Evolutionary conservation across 2,113 vertebrate genomes (phyloP).

Genomic region (Gallinago paraguaiae): DNA sequence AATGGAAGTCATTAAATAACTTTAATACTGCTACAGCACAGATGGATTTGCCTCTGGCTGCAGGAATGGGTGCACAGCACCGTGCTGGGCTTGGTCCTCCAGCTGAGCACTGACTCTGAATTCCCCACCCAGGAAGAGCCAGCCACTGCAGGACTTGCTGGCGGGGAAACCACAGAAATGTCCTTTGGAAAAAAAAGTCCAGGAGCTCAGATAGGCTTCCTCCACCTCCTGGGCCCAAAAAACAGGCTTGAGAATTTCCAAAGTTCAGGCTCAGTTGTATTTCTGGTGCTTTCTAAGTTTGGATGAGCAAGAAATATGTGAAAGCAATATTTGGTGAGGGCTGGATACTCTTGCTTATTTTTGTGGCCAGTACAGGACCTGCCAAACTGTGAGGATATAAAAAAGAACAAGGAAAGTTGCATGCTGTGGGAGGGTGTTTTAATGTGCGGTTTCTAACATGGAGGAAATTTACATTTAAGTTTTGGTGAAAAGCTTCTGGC

Average conservation of each 20-base stretch:
- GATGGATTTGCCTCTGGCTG: background rate
- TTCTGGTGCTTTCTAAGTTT: conserved; percentile 28
- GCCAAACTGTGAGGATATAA: background rate
- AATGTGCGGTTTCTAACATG: background rate
- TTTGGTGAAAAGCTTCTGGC: conserved; percentile 17
- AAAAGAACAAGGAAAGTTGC: conserved; percentile 2
- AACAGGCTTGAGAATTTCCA: conserved; percentile 1
- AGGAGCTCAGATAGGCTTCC: background rate
- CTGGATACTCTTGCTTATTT: background rate
- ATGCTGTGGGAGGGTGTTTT: background rate
- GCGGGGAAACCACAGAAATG: background rate
- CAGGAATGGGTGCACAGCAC: background rate
- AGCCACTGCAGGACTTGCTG: background rate
- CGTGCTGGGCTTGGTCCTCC: background rate
- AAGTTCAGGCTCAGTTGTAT: background rate
- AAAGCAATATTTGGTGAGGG: conserved; percentile 46
- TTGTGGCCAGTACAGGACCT: conserved; percentile 20
- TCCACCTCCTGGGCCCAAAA: background rate
- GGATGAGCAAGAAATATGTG: conserved; percentile 30
- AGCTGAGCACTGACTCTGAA: background rate
- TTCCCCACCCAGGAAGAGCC: background rate
- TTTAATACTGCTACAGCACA: background rate
- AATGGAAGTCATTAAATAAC: background rate
- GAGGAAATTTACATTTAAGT: background rate
- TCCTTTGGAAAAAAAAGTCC: background rate